A percentile compares a stretch with the other conserved stretches of the same genome.
Evolutionary conservation across 1,140 invertebrate genomes (phyloP).

Genomic region (Trichonephila inaurata): DNA sequence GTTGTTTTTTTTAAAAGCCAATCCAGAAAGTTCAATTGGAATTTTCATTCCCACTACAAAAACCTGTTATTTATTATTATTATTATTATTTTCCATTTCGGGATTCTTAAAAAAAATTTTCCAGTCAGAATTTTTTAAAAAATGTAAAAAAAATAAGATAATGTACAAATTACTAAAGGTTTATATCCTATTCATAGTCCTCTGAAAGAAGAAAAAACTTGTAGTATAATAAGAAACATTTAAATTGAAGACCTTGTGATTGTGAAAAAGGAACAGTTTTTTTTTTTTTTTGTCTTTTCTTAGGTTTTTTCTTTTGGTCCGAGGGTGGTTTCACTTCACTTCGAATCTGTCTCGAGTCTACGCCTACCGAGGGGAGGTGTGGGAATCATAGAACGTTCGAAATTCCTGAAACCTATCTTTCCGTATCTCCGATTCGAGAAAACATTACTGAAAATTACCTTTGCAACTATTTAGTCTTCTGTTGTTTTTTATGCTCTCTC

Average conservation of each 20-base stretch:
- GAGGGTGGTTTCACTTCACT: neutral
- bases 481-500: neutral
- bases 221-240: neutral
- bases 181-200: too few species aligned
- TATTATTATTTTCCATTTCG: too few species aligned
- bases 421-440: neutral
- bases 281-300: neutral
- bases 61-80: too few species aligned
- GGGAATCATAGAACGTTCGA: neutral
- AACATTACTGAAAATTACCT: conserved; percentile 31
- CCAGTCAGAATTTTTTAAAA: too few species aligned
- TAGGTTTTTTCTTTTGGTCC: neutral
- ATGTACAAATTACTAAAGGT: too few species aligned
- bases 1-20: too few species aligned
- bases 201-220: neutral
- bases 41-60: too few species aligned
- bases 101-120: too few species aligned
- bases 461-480: neutral
- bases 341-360: neutral
- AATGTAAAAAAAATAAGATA: too few species aligned
- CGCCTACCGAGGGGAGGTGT: neutral
- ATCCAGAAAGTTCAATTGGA: too few species aligned
- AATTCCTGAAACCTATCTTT: conserved; percentile 25
- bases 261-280: neutral
- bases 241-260: neutral